Evolutionary conservation across 2,113 vertebrate genomes (phyloP).

Genomic region (Hemicordylus capensis): DNA sequence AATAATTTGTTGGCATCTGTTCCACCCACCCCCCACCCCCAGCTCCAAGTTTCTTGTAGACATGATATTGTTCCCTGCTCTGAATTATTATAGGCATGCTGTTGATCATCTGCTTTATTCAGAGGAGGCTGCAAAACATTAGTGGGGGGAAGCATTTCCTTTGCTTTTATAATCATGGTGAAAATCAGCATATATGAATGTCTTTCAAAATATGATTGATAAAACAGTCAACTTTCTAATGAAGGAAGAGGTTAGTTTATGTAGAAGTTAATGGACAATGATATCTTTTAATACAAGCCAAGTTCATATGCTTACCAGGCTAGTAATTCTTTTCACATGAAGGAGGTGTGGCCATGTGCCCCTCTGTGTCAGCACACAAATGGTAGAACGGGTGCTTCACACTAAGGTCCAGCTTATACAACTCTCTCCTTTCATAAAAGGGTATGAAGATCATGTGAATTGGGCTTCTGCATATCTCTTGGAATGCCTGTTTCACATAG

Average conservation of each 20-base stretch:
- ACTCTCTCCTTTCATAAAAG: background rate
- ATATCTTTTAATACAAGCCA: background rate
- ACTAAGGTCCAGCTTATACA: background rate
- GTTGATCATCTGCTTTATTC: constrained; percentile 13
- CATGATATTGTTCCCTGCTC: constrained; percentile 27
- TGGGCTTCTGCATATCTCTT: background rate
- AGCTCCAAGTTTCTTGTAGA: background rate
- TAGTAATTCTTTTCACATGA: background rate
- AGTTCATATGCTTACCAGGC: background rate
- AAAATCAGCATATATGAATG: background rate
- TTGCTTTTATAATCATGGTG: constrained; percentile 7
- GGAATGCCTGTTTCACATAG: no score
- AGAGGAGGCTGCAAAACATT: background rate
- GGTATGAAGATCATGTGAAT: background rate
- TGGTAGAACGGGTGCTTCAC: background rate
- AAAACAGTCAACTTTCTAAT: background rate
- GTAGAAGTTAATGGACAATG: background rate
- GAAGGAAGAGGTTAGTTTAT: background rate
- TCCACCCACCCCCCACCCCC: background rate
- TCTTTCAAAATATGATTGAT: background rate
- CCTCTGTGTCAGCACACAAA: background rate
- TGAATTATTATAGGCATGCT: background rate
- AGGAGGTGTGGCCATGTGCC: background rate
- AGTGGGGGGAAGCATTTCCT: background rate
- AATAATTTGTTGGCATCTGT: constrained; percentile 10